Conservation (phyloP, 2,113 vertebrate species). For the Gallinago undulata region DNA sequence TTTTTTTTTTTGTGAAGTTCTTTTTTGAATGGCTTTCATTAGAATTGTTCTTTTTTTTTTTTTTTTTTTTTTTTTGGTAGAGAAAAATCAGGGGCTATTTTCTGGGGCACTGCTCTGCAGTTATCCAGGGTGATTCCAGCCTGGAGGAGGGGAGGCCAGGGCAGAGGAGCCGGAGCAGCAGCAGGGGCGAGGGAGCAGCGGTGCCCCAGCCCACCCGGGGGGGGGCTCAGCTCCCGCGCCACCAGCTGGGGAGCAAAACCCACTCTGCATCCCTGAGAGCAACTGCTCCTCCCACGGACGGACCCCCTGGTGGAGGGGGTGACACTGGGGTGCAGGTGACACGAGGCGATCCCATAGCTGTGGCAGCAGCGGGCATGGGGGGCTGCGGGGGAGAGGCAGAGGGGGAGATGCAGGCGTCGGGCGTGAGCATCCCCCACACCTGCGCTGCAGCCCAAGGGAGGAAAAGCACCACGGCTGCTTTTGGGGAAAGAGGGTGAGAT, state of each 20-base stretch:
- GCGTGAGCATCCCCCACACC: background rate
- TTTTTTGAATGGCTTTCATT: background rate
- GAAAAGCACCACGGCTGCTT: fast-evolving
- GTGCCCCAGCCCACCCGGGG: background rate
- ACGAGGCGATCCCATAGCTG: fast-evolving
- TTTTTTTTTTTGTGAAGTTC: background rate
- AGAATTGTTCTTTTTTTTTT: background rate
- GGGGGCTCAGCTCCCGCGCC: background rate
- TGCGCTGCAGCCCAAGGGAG: fast-evolving
- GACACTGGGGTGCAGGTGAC: background rate
- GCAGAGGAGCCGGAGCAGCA: background rate
- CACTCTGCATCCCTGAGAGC: background rate
- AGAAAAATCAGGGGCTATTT: background rate
- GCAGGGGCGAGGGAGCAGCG: fast-evolving
- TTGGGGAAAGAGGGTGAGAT: background rate
- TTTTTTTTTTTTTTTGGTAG: background rate
- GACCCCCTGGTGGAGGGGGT: fast-evolving
- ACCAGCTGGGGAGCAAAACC: fast-evolving
- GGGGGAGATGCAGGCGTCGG: fast-evolving
- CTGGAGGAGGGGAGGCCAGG: fast-evolving
- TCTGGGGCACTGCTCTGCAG: background rate
- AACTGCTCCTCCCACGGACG: fast-evolving
- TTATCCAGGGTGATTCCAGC: too few relatives aligned
- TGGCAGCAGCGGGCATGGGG: background rate
- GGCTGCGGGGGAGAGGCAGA: background rate